Percentiles rank a stretch among this genome's conserved stretches.
These are phyloP conservation scores for Euschistus heros DNA, from an alignment of 1,140 invertebrate species.

Conservation along the genomic window DNA sequence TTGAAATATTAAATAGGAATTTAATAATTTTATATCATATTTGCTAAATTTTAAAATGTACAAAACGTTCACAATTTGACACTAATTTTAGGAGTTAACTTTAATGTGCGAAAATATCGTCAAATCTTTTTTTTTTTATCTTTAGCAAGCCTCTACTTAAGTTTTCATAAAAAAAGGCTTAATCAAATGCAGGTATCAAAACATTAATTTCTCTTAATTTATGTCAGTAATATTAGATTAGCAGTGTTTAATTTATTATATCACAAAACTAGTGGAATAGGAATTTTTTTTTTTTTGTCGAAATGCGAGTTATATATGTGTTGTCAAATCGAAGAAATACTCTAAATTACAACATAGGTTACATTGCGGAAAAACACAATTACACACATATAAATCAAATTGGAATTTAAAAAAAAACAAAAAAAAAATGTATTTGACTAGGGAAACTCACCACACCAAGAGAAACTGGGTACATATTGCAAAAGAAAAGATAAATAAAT, in stretches of 20 bases:
- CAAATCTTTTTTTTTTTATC: constrained; percentile 29
- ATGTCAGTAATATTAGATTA: constrained; percentile 29
- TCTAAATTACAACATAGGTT: constrained; percentile 23
- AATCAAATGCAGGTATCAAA: constrained; percentile 33
- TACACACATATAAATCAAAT: constrained; percentile 28
- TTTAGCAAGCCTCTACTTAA: constrained; percentile 29
- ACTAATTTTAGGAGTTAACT: constrained; percentile 28
- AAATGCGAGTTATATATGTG: constrained; percentile 22
- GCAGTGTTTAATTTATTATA: constrained; percentile 30
- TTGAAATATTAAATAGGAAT: constrained; percentile 29
- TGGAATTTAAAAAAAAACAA: constrained; percentile 21
- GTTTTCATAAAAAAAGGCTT: constrained; percentile 29
- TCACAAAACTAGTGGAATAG: constrained; percentile 32
- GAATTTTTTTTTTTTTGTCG: constrained; percentile 26
- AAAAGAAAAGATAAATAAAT: constrained; percentile 21
- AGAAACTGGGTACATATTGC: constrained; percentile 25
- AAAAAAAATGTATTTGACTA: constrained; percentile 31
- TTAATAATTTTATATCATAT: constrained; percentile 30
- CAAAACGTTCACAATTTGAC: constrained; percentile 31
- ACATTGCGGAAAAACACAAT: constrained; percentile 27
- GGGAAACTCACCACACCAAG: constrained; percentile 33
- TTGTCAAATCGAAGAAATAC: constrained; percentile 23
- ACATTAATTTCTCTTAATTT: constrained; percentile 28
- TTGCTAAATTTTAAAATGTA: constrained; percentile 29
- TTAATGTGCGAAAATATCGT: constrained; percentile 31